Evolutionary conservation across 2,113 vertebrate species (phyloP).

Genomic region (Sinocyclocheilus anophthalmus): DNA sequence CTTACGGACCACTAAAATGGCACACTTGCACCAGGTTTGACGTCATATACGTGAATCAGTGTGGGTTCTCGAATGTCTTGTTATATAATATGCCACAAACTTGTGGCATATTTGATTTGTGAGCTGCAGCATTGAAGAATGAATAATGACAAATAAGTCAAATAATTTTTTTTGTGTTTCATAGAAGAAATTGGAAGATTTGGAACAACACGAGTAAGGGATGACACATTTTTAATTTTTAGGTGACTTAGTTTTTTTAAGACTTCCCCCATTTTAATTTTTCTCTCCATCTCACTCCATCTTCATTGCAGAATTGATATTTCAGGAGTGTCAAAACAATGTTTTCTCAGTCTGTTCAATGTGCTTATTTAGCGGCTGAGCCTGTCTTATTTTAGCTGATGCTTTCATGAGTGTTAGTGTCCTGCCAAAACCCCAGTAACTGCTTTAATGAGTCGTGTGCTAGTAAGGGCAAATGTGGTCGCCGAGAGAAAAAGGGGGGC

Average conservation of each 20-base stretch:
- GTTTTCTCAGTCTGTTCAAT: conserved; percentile 4
- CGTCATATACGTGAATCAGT: background rate
- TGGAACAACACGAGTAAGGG: background rate
- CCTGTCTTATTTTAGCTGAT: conserved; percentile 39
- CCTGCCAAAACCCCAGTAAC: conserved; percentile 34
- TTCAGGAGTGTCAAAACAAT: conserved; percentile 5
- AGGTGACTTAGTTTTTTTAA: background rate
- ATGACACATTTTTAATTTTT: background rate
- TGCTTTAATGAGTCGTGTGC: conserved; percentile 37
- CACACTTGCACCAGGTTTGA: background rate
- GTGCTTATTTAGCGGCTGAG: conserved; percentile 31
- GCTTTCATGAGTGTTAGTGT: conserved; percentile 39
- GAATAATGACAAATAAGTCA: background rate
- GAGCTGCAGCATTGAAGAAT: background rate
- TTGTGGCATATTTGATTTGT: background rate
- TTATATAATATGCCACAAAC: background rate
- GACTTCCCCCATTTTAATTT: background rate
- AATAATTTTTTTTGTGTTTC: background rate
- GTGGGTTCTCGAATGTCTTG: background rate
- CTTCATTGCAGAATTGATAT: conserved; percentile 15
- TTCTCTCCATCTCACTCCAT: background rate
- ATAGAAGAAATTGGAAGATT: background rate
- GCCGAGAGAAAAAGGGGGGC: conserved; percentile 11
- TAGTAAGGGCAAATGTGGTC: conserved; percentile 49
- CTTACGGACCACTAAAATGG: background rate